These are phyloP conservation scores for Echinops telfairi DNA, from an alignment of 2,113 vertebrate species.

Conservation along the genomic window DNA sequence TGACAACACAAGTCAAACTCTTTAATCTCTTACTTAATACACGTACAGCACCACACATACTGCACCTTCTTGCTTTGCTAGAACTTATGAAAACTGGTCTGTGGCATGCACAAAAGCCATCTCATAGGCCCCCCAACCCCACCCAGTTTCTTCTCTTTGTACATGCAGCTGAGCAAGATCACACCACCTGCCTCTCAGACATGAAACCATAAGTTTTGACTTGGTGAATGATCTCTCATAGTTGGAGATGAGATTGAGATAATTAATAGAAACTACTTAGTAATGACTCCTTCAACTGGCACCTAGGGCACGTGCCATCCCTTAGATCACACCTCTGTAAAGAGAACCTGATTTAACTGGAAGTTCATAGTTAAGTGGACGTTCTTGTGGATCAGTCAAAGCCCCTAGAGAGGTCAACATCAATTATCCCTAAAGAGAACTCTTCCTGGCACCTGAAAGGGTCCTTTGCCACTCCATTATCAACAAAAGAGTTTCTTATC, in stretches of 20 bases:
- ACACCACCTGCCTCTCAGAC: not conserved
- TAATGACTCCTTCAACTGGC: not conserved
- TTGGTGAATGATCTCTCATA: not conserved
- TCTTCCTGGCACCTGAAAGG: conserved; percentile 6
- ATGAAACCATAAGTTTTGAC: not conserved
- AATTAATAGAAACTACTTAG: not conserved
- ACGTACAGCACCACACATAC: not conserved
- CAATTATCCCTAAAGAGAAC: not conserved
- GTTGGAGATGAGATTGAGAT: no score
- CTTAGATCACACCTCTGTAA: not conserved
- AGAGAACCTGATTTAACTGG: conserved; percentile 10
- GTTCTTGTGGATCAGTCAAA: conserved; percentile 57
- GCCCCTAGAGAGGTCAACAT: conserved; percentile 24
- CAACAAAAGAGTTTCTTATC: not conserved
- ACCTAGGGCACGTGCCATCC: not conserved
- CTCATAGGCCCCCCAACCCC: no score
- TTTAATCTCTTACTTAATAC: not conserved
- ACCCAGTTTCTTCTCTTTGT: not conserved
- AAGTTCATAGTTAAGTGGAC: conserved; percentile 38
- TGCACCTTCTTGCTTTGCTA: not conserved
- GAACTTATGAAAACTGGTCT: not conserved
- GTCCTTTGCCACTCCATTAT: not conserved
- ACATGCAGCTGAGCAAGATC: not conserved
- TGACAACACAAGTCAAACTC: not conserved
- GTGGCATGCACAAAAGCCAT: not conserved